Evolutionary conservation across 2,888 invertebrate genomes (phyloP), one percentile per base, ranked within the genome.

Genomic region (Ophion obscuratus): DNA sequence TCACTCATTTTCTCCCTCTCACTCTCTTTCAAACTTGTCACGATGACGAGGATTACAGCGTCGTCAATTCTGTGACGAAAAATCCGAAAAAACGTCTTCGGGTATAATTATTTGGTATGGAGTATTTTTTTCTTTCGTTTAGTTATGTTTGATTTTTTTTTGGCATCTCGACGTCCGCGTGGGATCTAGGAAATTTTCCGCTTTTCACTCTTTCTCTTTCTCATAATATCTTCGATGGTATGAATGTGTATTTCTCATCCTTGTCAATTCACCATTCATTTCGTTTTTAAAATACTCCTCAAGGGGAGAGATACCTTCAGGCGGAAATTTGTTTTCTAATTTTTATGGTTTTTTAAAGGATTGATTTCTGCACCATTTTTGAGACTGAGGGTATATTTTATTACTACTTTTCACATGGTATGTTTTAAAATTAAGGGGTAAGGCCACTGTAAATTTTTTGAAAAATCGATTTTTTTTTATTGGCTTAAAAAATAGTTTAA

Each of bases 101-200:
- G 70, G 47, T 70, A 86, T 77, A 66, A 81, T 70, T 81, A 83
- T 74, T 73, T 47, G 47, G 59, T 83, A 68, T 75, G 66, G 66
- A 59, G 24, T 27, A 64, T 27, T 74, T 14, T 44, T 27, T 68
- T 78, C 47, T 44, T 75, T 78, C 78, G 78, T 74, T 44, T 11
- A 36, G 53, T 64, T 78, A 73, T 78, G 74, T 83, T 83, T 83
- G 83, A 81, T 83, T 81, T 75, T 81, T 75, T 80, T 81, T 78
- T 77, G 83, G 80, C 83, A 83, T 77, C 77, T 83, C 67, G 77
- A 68, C 82, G 64, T 66, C 62, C 24, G 14, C n/a, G 40, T 59
- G 10, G 27, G 40, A 59, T 11, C 44, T 47, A 75, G 27, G 62
- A 62, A 61, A 47, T 24, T 3, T 27, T 66, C 64, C 62, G 17